Evolutionary conservation across 2,797 vertebrate species (phyloP).

Genomic region (Nyctibius grandis): DNA sequence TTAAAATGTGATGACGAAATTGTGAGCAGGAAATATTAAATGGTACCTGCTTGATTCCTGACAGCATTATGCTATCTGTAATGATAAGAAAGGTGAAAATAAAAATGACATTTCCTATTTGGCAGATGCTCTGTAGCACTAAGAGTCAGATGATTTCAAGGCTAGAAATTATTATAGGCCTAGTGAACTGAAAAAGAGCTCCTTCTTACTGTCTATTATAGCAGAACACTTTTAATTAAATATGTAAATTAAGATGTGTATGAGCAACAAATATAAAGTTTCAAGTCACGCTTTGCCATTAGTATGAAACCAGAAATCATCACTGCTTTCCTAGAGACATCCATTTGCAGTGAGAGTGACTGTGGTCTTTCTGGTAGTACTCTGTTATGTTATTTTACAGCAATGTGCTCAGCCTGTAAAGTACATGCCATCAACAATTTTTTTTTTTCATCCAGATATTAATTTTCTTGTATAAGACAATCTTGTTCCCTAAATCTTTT

Average conservation of each 20-base stretch:
- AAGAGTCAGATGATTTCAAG: not conserved
- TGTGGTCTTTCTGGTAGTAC: not conserved
- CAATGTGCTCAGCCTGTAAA: not conserved
- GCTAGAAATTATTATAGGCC: not conserved
- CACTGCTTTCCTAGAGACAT: not conserved
- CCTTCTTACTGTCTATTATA: not conserved
- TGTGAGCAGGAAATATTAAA: conserved; percentile 43
- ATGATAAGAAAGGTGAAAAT: conserved; percentile 42
- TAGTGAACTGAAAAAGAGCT: not conserved
- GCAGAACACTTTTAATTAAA: not conserved
- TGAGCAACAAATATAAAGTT: not conserved
- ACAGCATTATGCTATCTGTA: conserved; percentile 52
- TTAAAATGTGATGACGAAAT: not conserved
- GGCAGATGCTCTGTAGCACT: not conserved
- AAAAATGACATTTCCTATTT: not conserved
- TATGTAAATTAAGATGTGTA: not conserved
- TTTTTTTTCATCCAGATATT: not conserved
- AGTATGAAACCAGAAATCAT: not conserved
- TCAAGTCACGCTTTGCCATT: not conserved
- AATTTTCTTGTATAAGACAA: not conserved
- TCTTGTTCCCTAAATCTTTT: not conserved
- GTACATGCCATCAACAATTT: not conserved
- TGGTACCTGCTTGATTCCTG: conserved; percentile 41
- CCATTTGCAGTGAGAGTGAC: not conserved
- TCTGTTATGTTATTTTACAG: not conserved